These are phyloP conservation scores for Corythornis vintsioides DNA, from an alignment of 2,113 vertebrate genomes.

Conservation along the genomic window DNA sequence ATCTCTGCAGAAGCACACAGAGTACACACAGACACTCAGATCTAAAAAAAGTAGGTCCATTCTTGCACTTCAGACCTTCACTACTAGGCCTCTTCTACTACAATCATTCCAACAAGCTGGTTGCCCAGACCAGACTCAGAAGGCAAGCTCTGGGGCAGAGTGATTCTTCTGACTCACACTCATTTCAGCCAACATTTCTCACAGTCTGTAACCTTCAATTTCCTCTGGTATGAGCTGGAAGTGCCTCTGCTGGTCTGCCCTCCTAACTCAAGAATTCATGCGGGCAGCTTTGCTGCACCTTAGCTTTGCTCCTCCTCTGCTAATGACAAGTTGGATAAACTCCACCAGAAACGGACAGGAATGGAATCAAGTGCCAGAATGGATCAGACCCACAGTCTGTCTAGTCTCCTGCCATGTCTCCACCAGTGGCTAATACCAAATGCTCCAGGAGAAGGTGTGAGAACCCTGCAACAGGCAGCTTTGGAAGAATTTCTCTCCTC, in stretches of 20 bases:
- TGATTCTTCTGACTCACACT: not conserved
- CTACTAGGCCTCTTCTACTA: not conserved
- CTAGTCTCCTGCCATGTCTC: not conserved
- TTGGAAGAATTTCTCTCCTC: not conserved
- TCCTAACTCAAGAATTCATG: not conserved
- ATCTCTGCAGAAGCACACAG: not conserved
- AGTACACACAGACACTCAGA: not conserved
- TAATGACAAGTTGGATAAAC: not conserved
- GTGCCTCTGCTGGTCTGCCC: not conserved
- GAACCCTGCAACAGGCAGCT: not conserved
- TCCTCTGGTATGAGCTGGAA: not conserved
- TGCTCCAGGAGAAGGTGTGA: not conserved
- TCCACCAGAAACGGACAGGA: not conserved
- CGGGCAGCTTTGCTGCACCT: slow-evolving; percentile 2
- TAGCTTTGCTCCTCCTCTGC: not conserved
- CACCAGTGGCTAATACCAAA: not conserved
- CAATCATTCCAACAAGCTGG: not conserved
- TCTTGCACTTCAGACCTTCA: not conserved
- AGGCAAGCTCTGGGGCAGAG: not conserved
- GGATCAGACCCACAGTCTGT: not conserved
- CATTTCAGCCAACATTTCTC: not conserved
- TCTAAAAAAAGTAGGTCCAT: rapidly evolving
- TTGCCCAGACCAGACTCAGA: not conserved
- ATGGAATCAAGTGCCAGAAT: not conserved
- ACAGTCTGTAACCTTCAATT: not conserved